Conservation (phyloP, 1,140 invertebrate genomes). For the Reticulitermes speratus region DNA sequence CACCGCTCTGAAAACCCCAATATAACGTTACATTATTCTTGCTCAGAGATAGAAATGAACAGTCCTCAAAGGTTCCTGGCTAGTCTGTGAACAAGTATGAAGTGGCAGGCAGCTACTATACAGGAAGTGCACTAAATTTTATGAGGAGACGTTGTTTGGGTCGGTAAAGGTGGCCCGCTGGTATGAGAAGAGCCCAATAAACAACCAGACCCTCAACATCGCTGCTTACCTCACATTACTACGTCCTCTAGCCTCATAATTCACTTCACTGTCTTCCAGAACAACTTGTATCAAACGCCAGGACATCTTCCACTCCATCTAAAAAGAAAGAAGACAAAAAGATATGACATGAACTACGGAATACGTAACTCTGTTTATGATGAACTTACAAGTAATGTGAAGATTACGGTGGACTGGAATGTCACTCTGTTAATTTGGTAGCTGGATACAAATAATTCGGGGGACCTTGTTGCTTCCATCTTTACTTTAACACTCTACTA, state of each 20-base stretch:
- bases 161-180: background rate
- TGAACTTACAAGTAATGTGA: no score
- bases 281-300: background rate
- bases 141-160: constrained; percentile 4
- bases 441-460: no score
- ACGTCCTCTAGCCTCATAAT: background rate
- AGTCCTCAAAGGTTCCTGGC: background rate
- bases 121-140: constrained; percentile 16
- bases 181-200: constrained; percentile 15
- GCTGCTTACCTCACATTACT: constrained; percentile 10
- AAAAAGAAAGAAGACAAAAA: background rate
- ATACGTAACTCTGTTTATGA: background rate
- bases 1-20: no score
- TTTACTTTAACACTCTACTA: no score
- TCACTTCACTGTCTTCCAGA: background rate
- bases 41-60: background rate
- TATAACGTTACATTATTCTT: no score
- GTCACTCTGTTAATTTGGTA: no score
- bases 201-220: constrained; percentile 13
- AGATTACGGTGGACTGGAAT: no score
- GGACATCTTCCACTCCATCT: background rate
- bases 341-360: background rate
- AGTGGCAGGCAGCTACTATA: constrained; percentile 9
- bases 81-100: background rate
- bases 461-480: no score